A percentile compares a stretch with the other conserved stretches of the same genome.
phyloP scores from a whole-genome alignment of 2,888 invertebrate genomes.

The Lepeophtheirus nordmannii region DNA sequence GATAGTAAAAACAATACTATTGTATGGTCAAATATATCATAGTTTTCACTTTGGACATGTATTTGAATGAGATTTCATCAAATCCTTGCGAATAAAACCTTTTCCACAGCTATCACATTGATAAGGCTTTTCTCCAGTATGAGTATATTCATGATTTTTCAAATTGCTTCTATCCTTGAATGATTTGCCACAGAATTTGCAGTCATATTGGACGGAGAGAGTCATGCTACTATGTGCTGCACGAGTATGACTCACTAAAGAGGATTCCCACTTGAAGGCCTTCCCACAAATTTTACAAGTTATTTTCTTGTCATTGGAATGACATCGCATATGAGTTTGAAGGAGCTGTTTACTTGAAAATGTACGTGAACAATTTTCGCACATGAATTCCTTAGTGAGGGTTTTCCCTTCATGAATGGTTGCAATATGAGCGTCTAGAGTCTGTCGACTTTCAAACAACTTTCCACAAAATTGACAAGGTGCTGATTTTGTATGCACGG shows the following conservation, averaged over 20 bases:
- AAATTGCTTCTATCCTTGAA: slow-evolving; percentile 23
- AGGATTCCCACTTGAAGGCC: slow-evolving; percentile 8
- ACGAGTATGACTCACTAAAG: not conserved
- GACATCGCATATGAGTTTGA: slow-evolving; percentile 4
- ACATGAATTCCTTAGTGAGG: not conserved
- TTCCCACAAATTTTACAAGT: slow-evolving; percentile 19
- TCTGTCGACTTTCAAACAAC: not conserved
- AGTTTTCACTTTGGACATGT: not conserved
- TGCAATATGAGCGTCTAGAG: not conserved
- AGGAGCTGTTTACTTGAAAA: slow-evolving; percentile 13
- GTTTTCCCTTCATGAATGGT: slow-evolving; percentile 2
- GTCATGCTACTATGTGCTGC: not conserved
- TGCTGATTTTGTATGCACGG: slow-evolving; percentile 4
- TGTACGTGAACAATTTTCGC: slow-evolving; percentile 12
- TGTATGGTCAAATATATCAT: too few relatives aligned
- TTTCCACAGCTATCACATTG: slow-evolving; percentile 22
- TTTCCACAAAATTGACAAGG: slow-evolving; percentile 13
- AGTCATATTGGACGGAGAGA: not conserved
- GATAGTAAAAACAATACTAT: too few relatives aligned
- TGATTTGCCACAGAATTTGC: slow-evolving; percentile 17
- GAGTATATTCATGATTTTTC: slow-evolving; percentile 24
- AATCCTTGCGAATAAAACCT: slow-evolving; percentile 14
- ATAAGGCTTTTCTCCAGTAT: slow-evolving; percentile 25
- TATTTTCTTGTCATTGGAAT: slow-evolving; percentile 6
- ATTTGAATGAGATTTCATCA: slow-evolving; percentile 4